Percentiles rank a stretch among this genome's conserved stretches.
Evolutionary conservation across 1,140 invertebrate genomes (phyloP).

Genomic region (Drosophila busckii): DNA sequence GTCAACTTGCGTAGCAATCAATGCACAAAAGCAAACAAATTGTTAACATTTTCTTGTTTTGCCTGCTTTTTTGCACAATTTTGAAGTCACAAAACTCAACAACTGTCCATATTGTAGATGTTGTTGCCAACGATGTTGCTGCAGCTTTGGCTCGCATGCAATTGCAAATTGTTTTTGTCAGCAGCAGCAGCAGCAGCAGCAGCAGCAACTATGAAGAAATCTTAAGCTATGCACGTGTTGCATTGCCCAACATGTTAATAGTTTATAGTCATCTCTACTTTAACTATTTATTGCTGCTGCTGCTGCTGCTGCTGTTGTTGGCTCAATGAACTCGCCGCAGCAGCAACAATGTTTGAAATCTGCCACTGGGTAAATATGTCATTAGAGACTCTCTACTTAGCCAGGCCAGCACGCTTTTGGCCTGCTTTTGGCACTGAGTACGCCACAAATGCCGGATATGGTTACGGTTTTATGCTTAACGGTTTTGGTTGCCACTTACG

Average conservation of each 20-base stretch:
- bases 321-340: conserved; percentile 40
- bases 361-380: conserved; percentile 34
- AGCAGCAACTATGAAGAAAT: conserved; percentile 45
- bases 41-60: conserved; percentile 55
- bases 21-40: conserved; percentile 50
- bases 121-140: not conserved
- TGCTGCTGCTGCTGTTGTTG: conserved; percentile 7
- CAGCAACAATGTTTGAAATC: conserved; percentile 1
- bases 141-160: conserved; percentile 20
- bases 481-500: conserved; percentile 21
- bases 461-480: conserved; percentile 19
- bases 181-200: conserved; percentile 32
- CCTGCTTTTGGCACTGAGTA: conserved; percentile 29
- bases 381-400: conserved; percentile 23
- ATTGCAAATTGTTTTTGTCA: conserved; percentile 35
- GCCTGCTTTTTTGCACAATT: not conserved
- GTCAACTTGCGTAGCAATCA: conserved; percentile 50
- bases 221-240: conserved; percentile 51
- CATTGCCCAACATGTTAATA: too few relatives aligned
- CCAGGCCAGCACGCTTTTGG: conserved; percentile 21
- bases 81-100: too few relatives aligned
- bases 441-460: conserved; percentile 40
- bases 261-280: too few relatives aligned
- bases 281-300: not conserved
- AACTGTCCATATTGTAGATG: too few relatives aligned